Conservation (phyloP, 2,113 vertebrate genomes). For the Centropus bengalensis region DNA sequence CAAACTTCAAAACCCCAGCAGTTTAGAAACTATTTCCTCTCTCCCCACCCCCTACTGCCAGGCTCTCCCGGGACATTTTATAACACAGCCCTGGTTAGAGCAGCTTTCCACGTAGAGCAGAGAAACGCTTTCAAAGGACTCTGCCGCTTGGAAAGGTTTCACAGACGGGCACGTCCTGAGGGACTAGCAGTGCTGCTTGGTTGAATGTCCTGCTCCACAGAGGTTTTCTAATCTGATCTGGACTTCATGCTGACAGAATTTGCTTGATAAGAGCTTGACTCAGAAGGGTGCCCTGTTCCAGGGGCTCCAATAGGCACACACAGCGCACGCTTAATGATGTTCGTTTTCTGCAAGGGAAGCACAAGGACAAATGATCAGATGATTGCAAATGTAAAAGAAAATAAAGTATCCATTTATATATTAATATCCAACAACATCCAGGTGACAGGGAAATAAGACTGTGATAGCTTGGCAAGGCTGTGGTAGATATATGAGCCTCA, state of each 20-base stretch:
- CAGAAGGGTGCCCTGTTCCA: neutral
- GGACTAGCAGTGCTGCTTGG: neutral
- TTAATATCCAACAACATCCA: neutral
- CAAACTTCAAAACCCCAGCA: rapidly evolving
- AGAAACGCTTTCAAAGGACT: neutral
- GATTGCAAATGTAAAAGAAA: neutral
- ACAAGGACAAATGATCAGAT: neutral
- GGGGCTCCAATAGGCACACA: neutral
- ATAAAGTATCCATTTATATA: neutral
- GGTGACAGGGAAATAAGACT: neutral
- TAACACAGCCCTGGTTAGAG: neutral
- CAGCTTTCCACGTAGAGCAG: neutral
- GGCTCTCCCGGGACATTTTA: neutral
- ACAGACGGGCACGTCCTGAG: neutral
- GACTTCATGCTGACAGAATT: neutral
- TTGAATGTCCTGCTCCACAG: neutral
- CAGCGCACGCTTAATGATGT: neutral
- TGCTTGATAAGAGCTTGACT: neutral
- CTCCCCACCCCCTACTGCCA: neutral
- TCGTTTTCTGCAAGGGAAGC: neutral
- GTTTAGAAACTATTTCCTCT: neutral
- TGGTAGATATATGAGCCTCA: neutral
- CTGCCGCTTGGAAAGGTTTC: neutral
- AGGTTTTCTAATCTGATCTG: neutral
- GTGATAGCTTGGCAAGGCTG: neutral